Evolutionary conservation across 2,888 invertebrate genomes (phyloP).

Genomic region (Anticlea derivata): DNA sequence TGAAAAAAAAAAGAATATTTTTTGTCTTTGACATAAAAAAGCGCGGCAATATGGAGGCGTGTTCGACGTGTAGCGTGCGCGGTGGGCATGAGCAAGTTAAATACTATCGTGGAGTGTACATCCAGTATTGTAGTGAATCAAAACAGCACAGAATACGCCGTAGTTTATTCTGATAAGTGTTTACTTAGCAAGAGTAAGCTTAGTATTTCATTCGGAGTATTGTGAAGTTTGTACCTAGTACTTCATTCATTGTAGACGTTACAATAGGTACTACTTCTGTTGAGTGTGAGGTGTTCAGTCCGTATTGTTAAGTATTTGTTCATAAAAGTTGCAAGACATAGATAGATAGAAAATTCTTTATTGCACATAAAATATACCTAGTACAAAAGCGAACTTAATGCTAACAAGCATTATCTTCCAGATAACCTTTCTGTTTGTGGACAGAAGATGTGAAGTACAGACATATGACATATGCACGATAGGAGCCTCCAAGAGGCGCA

Average conservation of each 20-base stretch:
- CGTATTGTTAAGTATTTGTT: too few species aligned
- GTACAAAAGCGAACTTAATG: too few species aligned
- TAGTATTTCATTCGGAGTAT: constrained; percentile 19
- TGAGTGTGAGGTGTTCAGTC: too few species aligned
- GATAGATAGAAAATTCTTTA: too few species aligned
- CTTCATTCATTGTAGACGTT: background rate
- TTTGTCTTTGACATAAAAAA: constrained; percentile 28
- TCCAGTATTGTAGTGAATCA: constrained; percentile 11
- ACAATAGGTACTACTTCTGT: too few species aligned
- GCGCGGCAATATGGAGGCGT: constrained; percentile 28
- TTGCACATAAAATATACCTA: too few species aligned
- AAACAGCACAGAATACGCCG: constrained; percentile 8
- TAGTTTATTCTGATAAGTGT: constrained; percentile 5
- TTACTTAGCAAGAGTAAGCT: constrained; percentile 14
- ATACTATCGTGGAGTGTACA: constrained; percentile 28
- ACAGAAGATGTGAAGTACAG: too few species aligned
- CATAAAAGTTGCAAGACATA: too few species aligned
- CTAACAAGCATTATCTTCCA: too few species aligned
- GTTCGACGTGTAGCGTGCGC: constrained; percentile 30
- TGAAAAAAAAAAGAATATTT: background rate
- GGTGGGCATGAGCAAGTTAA: constrained; percentile 22
- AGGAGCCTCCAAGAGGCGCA: too few species aligned
- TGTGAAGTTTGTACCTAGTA: background rate
- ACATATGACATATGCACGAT: too few species aligned
- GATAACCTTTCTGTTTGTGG: too few species aligned